A percentile compares a stretch with the other conserved stretches of the same genome.
Conservation (phyloP, 2,113 vertebrate genomes). For the Malurus cyaneus region DNA sequence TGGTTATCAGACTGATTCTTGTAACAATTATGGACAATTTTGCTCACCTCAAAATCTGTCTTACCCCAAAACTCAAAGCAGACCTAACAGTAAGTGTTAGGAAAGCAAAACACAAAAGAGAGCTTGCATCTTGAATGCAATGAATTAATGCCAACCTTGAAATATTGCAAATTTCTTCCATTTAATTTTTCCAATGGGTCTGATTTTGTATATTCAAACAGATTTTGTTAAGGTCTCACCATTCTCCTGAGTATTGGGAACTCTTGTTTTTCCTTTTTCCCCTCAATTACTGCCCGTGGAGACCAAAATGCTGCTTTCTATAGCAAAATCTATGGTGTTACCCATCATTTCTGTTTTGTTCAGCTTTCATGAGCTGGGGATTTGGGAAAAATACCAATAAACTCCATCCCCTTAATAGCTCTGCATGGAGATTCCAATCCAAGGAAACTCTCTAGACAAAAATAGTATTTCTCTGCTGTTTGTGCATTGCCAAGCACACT, state of each 20-base stretch:
- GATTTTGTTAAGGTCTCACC: background rate
- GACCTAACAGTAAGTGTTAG: background rate
- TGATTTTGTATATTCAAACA: background rate
- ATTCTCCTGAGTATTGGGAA: background rate
- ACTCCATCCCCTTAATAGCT: background rate
- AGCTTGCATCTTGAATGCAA: background rate
- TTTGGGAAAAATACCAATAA: background rate
- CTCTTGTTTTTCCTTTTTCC: background rate
- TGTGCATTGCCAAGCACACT: background rate
- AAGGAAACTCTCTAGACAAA: background rate
- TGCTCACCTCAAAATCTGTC: background rate
- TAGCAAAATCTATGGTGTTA: background rate
- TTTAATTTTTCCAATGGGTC: background rate
- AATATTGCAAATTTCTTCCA: background rate
- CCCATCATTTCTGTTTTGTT: background rate
- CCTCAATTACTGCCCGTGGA: background rate
- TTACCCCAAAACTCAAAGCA: background rate
- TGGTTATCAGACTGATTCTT: background rate
- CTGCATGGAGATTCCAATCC: background rate
- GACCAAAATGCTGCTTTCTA: background rate
- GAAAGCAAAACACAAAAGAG: background rate
- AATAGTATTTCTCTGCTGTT: background rate
- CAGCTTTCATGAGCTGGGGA: background rate
- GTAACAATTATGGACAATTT: background rate
- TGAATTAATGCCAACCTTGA: background rate